These are phyloP conservation scores for Lagodon rhomboides DNA, from an alignment of 2,797 vertebrate genomes.

Conservation along the genomic window DNA sequence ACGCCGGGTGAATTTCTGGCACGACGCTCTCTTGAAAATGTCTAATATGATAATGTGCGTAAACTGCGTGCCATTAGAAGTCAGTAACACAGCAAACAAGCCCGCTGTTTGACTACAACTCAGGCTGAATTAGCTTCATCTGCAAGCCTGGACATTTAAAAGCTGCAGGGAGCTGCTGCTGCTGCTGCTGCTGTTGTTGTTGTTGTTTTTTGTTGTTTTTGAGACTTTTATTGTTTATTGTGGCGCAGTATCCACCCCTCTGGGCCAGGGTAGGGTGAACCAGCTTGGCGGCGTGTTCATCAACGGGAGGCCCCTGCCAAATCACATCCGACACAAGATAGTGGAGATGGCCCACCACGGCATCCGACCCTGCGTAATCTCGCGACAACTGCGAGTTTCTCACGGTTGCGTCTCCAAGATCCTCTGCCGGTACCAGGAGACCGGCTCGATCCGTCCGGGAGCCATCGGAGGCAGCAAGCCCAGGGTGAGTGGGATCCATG, in stretches of 20 bases:
- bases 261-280: conserved; percentile 98
- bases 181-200: background rate
- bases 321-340: conserved; percentile 99
- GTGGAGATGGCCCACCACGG: conserved; percentile 99
- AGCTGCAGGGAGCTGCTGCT: background rate
- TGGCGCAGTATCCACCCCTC: conserved; percentile 93
- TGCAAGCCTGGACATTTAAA: background rate
- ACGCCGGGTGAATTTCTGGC: conserved; percentile 85
- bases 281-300: conserved; percentile 99
- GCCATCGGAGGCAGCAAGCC: conserved; percentile 99
- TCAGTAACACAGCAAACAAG: conserved; percentile 44
- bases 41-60: conserved; percentile 70
- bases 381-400: conserved; percentile 95
- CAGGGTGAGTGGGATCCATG: conserved; percentile 92
- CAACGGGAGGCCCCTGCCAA: conserved; percentile 96
- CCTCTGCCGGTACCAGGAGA: conserved; percentile 98
- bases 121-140: background rate
- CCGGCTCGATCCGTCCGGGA: conserved; percentile 96
- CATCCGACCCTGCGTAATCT: conserved; percentile 98
- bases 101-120: background rate
- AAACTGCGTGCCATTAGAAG: conserved; percentile 64
- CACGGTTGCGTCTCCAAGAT: conserved; percentile 99
- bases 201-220: conserved; percentile 34
- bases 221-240: conserved; percentile 68
- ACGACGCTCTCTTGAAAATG: conserved; percentile 84